Evolutionary conservation across 1,140 invertebrate genomes (phyloP), one percentile per base, ranked within the genome.

Genomic region (Onthophagus taurus): DNA sequence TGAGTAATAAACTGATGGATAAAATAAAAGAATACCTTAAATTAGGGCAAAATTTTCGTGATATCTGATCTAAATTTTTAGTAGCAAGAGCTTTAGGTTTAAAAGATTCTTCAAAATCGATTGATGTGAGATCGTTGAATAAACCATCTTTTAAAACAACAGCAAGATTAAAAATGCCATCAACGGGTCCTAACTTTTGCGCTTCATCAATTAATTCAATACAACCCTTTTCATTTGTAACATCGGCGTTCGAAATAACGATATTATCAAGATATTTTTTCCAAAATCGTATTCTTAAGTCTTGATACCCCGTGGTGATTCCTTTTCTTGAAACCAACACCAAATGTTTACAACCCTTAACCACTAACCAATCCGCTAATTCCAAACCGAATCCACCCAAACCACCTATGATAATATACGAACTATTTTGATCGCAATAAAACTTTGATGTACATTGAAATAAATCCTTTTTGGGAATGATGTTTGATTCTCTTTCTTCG

Each of bases 371-470:
- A 58, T 91, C 80, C 3, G 80, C 77, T 31, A 96, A 59, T 61
- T 96, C 91, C n/a, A 97, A 68, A 23, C 90, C 91, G 61, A 97
- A 91, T 2, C 89, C 89, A 20, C 89, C 90, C 0, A 94, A 67
- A 44, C 91, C 91, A 26, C 91, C 78, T 2, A 73, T 66, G 1
- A 82, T 69, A 0, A 81, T 56, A 50, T 77, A 80, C 1, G 42
- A 59, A 39, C 77, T 70, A 14, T 70, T 74, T 2, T 77, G 31
- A 17, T 56, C 36, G 23, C 53, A 55, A 23, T 42, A 52, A 39
- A 52, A 61, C n/a, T n/a, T n/a, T n/a, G n/a, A n/a, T n/a, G n/a
- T n/a, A 0, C 68, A 67, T 14, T 50, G 58, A 9, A 68, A 59
- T 2, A 64, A 65, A 23, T 64, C 48, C 7, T n/a, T n/a, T n/a